phyloP scores from a whole-genome alignment of 1,140 invertebrate species.

The Drosophila arizonae region DNA sequence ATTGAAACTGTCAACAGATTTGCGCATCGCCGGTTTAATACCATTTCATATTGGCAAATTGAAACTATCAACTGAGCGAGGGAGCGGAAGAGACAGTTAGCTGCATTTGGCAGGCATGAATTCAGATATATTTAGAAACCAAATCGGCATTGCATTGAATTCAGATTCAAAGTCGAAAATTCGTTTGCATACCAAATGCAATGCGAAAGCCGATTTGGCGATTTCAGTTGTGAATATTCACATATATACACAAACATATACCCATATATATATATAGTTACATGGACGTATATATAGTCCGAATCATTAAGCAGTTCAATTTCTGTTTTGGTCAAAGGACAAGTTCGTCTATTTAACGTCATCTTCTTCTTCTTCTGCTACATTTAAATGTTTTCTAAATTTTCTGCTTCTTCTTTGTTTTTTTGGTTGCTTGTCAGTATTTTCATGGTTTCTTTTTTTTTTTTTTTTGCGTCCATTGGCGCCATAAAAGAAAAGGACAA shows the following conservation, averaged over 20 bases:
- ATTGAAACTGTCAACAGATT: slow-evolving; percentile 69
- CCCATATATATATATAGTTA: not conserved
- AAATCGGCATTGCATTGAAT: not conserved
- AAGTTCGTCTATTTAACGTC: too few species aligned
- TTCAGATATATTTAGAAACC: not conserved
- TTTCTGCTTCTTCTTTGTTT: not conserved
- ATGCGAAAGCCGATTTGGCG: too few species aligned
- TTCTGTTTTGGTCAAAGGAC: not conserved
- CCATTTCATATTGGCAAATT: slow-evolving; percentile 48
- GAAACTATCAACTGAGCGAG: slow-evolving; percentile 40
- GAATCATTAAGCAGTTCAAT: not conserved
- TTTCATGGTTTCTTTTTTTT: too few species aligned
- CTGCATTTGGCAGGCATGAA: slow-evolving; percentile 1
- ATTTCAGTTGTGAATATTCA: too few species aligned
- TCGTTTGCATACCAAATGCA: too few species aligned
- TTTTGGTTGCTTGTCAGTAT: not conserved
- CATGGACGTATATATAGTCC: not conserved
- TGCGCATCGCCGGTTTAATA: slow-evolving; percentile 48
- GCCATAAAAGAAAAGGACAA: slow-evolving; percentile 33
- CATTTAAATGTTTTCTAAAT: too few species aligned
- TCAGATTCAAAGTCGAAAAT: too few species aligned
- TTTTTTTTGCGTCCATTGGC: slow-evolving; percentile 42
- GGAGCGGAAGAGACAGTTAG: not conserved
- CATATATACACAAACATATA: not conserved
- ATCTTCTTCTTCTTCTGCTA: too few species aligned